Percentiles rank a stretch among this genome's conserved stretches.
Conservation (phyloP, 2,113 vertebrate species). For the Lepisosteus osseus region DNA sequence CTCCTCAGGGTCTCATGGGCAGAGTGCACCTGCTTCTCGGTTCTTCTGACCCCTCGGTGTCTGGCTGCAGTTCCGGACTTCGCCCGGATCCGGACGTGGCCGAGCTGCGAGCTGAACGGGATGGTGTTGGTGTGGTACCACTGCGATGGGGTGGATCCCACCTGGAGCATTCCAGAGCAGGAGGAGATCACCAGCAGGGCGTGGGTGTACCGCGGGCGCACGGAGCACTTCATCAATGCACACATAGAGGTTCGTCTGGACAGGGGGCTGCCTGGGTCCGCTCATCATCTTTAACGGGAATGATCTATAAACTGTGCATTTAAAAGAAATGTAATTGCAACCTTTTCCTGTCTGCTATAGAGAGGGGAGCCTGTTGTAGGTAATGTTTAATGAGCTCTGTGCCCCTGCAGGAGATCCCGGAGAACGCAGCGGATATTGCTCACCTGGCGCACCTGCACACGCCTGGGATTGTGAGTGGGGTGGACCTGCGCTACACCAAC, state of each 20-base stretch:
- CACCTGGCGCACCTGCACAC: conserved; percentile 71
- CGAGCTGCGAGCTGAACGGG: conserved; percentile 58
- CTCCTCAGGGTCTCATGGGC: not conserved
- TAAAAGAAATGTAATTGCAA: not conserved
- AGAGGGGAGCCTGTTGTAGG: too few species aligned
- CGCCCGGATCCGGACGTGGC: conserved; percentile 63
- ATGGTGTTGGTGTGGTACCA: conserved; percentile 74
- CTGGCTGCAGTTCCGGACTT: conserved; percentile 60
- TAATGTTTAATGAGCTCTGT: not conserved
- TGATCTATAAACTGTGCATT: fast-evolving
- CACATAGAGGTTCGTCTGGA: conserved; percentile 65
- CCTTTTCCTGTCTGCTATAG: not conserved
- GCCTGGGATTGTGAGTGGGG: conserved; percentile 59
- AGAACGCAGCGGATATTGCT: conserved; percentile 68
- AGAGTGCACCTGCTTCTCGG: not conserved
- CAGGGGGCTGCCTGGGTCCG: not conserved
- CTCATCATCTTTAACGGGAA: not conserved
- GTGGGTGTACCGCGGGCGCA: conserved; percentile 67
- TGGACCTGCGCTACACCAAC: conserved; percentile 65
- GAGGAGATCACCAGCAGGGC: conserved; percentile 50
- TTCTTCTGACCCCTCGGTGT: conserved; percentile 1
- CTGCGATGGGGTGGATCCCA: conserved; percentile 53
- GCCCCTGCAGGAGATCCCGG: conserved; percentile 70
- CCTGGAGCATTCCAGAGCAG: conserved; percentile 63
- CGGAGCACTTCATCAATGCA: conserved; percentile 59